phyloP scores from a whole-genome alignment of 2,113 vertebrate genomes.

The Spea multiplicata region DNA sequence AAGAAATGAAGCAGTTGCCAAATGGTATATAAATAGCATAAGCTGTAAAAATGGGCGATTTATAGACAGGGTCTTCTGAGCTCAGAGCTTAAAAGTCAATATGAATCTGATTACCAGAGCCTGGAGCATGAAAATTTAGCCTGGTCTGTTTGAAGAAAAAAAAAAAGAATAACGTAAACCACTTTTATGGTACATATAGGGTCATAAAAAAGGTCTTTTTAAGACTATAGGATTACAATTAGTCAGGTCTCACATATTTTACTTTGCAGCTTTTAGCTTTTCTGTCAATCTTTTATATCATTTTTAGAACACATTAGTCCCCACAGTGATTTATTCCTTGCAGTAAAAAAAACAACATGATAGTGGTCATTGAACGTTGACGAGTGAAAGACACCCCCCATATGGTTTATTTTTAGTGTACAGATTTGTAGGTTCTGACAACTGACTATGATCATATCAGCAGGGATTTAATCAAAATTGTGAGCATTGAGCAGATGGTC shows the following conservation, averaged over 20 bases:
- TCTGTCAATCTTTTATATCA: neutral
- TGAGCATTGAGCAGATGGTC: constrained; percentile 30
- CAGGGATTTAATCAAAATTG: constrained; percentile 45
- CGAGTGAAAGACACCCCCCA: constrained; percentile 29
- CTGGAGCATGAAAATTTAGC: neutral
- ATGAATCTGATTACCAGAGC: neutral
- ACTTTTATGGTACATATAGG: too few relatives aligned
- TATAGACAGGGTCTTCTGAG: neutral
- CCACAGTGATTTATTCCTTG: neutral
- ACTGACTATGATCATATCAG: constrained; percentile 41
- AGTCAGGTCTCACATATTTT: neutral
- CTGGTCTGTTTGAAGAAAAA: neutral
- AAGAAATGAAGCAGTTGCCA: neutral
- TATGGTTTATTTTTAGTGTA: constrained; percentile 33
- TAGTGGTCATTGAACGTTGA: constrained; percentile 17
- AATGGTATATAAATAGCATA: neutral
- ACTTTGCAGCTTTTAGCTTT: neutral
- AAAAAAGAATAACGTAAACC: too few relatives aligned
- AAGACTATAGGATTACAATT: too few relatives aligned
- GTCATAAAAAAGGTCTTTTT: too few relatives aligned
- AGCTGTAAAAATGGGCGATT: neutral
- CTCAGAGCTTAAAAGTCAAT: neutral
- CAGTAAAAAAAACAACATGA: neutral
- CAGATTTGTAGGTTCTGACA: constrained; percentile 46
- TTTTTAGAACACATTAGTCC: neutral